Evolutionary conservation across 2,888 invertebrate genomes (phyloP), one percentile per base, ranked within the genome.

Genomic region (Ennomos quercinarius): DNA sequence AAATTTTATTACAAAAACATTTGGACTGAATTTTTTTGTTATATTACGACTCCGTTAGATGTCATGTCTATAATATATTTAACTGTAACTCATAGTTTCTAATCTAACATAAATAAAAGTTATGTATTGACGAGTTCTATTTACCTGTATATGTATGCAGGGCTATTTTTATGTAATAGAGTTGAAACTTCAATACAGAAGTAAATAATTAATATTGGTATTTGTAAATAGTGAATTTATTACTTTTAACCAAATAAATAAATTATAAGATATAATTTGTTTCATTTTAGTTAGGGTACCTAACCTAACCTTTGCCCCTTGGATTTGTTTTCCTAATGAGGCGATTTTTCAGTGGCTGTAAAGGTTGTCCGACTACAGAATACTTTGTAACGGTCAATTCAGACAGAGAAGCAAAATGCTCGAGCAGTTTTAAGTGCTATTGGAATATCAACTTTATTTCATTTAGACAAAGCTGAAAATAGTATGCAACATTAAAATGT

Each of bases 221-320:
- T 82, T 84, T 89, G 89, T 90, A 90, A 88, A 89, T 89, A 90
- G 82, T 81, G 77, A 80, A 83, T 84, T 83, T 77, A 77, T 78
- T 79, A 81, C 53, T 54, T 59, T 77, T 86, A 86, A 88, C 87
- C 86, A 89, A 89, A 89, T 88, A 85, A 85, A 84, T 83, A 81
- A 82, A 76, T 76, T 76, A 71, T 78, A 75, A 74, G 68, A 66
- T 63, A 64, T 42, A 46, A 43, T 53, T 67, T 65, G 67, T 73
- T 72, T 77, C 63, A 67, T 78, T 80, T 64, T 47, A 17, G 61
- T 59, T 51, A 52, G 11, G 37, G 12, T 12, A 17, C 17, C 17
- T 17, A 17, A 17, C 17, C 17, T 17, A 17, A 1, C 17, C 3
- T 17, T 17, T 17, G 1, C 17, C 10, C 17, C n/a, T n/a, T n/a